Evolutionary conservation across 2,888 invertebrate species (phyloP).

Genomic region (Eustalomyia histrio): DNA sequence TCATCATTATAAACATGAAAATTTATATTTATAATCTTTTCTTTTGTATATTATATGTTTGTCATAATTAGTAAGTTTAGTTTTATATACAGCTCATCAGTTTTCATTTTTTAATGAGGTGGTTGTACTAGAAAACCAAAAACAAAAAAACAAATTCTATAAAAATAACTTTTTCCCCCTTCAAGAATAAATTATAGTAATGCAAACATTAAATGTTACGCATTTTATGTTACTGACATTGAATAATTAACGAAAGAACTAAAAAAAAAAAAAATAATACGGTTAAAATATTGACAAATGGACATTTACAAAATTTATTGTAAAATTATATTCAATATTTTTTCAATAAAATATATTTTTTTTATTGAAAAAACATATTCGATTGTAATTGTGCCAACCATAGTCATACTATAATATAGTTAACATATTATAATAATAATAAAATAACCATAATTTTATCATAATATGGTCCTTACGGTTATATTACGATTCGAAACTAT

Average conservation of each 20-base stretch:
- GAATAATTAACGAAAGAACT: constrained; percentile 22
- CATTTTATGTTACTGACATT: constrained; percentile 42
- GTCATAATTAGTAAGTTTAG: constrained; percentile 56
- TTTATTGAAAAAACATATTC: too few species aligned
- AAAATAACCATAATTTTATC: too few species aligned
- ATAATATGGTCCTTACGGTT: too few species aligned
- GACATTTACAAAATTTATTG: neutral
- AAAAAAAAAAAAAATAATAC: neutral
- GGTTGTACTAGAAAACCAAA: neutral
- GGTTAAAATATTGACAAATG: neutral
- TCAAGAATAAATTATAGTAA: neutral
- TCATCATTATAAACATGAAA: neutral
- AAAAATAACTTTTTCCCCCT: constrained; percentile 1
- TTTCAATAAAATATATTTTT: too few species aligned
- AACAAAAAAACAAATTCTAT: neutral
- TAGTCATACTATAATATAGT: too few species aligned
- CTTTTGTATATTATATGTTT: neutral
- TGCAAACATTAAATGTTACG: neutral
- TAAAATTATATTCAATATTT: too few species aligned
- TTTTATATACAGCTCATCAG: constrained; percentile 42
- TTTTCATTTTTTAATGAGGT: constrained; percentile 47
- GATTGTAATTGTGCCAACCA: too few species aligned
- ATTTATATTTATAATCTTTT: neutral
- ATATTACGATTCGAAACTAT: too few species aligned
- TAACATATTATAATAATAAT: too few species aligned